Base-by-base conservation (phyloP, 2,888 invertebrate genomes). In the Polydrusus cervinus region DNA sequence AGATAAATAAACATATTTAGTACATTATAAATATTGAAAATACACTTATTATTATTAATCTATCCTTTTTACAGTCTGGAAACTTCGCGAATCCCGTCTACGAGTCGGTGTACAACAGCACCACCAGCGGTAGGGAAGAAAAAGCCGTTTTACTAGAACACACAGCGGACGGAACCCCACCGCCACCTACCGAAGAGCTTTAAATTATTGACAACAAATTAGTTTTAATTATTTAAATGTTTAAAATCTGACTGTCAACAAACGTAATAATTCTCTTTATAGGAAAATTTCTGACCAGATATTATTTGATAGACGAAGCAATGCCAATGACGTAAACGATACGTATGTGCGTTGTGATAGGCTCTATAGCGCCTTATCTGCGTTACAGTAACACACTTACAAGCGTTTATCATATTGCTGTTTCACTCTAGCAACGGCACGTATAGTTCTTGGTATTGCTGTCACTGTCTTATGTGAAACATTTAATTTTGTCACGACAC, bases 51-150 rank as follows among this genome's bases (percentile, higher is more conserved):
- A n/a, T n/a, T 25, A 25, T 25, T 25, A 25, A 25, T 25, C 25
- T 1, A 25, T 5, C 25, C 1, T 25, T 25, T 25, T 1, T 85
- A 82, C 81, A 87, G 86, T 90, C 91, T 78, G 93, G 93, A 34
- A 94, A 95, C 87, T 95, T 95, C 89, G 93, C 93, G 18, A 95
- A 95, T 88, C 95, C 95, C 0, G 94, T 95, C 57, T 96, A 96
- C 87, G 95, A 95, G 83, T 94, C 93, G 64, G 92, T 95, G 89
- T 95, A 94, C 87, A 90, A 87, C 78, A 85, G 86, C 49, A 82
- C 84, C 69, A 87, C 83, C 9, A 86, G 84, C 76, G 87, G 85
- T 14, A 89, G 85, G 7, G 90, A 90, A 79, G 90, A 90, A 82
- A 87, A 90, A 64, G 89, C 90, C 74, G 89, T 89, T 3, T 82